Evolutionary conservation across 1,140 invertebrate species (phyloP).

Genomic region (Camponotus pennsylvanicus): DNA sequence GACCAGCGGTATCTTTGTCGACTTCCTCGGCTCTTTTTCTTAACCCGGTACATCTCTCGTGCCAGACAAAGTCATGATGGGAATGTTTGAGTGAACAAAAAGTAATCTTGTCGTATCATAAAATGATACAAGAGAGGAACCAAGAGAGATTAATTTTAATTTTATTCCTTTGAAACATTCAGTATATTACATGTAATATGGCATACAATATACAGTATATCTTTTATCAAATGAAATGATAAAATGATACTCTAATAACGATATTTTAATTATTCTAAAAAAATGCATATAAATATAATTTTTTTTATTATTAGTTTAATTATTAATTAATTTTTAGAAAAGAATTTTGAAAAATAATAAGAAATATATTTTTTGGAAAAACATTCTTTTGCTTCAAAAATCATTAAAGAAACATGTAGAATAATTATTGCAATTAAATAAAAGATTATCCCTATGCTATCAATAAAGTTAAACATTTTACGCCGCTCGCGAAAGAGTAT

Average conservation of each 20-base stretch:
- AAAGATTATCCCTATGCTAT: constrained; percentile 14
- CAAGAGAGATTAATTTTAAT: constrained; percentile 7
- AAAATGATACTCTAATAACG: background rate
- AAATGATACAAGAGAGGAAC: constrained; percentile 16
- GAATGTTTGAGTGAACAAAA: constrained; percentile 30
- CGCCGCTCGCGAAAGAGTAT: background rate
- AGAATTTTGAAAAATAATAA: background rate
- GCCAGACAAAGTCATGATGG: constrained; percentile 17
- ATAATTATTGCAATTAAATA: background rate
- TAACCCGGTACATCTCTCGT: background rate
- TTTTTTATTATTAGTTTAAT: background rate
- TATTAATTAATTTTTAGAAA: constrained; percentile 1
- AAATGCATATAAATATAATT: background rate
- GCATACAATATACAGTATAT: background rate
- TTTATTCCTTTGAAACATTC: constrained; percentile 1
- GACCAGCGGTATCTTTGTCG: constrained; percentile 36
- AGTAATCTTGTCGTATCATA: constrained; percentile 8
- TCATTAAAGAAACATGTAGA: background rate
- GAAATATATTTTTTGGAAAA: background rate
- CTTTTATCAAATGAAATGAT: background rate
- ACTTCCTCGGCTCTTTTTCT: constrained; percentile 13
- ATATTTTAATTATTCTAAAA: background rate
- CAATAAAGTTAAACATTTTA: constrained; percentile 25
- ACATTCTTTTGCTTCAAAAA: background rate
- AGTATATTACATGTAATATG: background rate